Base-by-base conservation (phyloP, 2,888 invertebrate species). In the Harpagoxenus sublaevis region DNA sequence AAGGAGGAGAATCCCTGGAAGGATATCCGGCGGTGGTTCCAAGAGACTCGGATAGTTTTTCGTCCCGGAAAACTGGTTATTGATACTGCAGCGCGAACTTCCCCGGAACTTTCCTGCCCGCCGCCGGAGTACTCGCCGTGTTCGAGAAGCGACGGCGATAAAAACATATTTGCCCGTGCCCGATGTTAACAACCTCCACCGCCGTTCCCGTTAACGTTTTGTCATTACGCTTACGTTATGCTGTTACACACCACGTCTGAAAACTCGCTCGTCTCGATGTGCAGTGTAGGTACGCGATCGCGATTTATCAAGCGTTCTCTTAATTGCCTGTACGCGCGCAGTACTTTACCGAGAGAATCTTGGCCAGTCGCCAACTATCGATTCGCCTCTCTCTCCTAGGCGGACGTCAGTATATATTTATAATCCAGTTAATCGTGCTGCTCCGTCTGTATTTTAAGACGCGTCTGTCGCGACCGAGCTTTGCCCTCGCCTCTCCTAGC, bases 101-200 rank as follows among this genome's bases (percentile, higher is more conserved):
- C 66, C 57, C 31, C 82, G 57, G 78, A 89, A 91, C 85, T 85
- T 91, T 85, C 86, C 70, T 18, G 12, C 78, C 84, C 65, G 73
- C 70, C 48, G 12, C 39, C 81, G 55, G 65, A 85, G 82, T 62
- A 74, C 79, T 73, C 73, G 86, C 77, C 79, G 70, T 68, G 79
- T 51, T 79, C 79, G 86, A 87, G 85, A 68, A 84, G 57, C 83
- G 9, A 79, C 60, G 57, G 78, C 84, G 92, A 89, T 92, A 93
- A 93, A 93, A 93, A 93, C 93, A 93, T 93, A 93, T 93, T 93
- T 91, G 88, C 91, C 85, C 86, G 88, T 88, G 79, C 68, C 15
- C 89, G 91, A 90, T 90, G 91, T 90, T 91, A 92, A 92, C 92
- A 91, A 91, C 91, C 90, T 86, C 71, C 48, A 18, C 39, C 73